These are phyloP conservation scores for Osmerus eperlanus DNA, from an alignment of 2,113 vertebrate genomes.

Conservation along the genomic window DNA sequence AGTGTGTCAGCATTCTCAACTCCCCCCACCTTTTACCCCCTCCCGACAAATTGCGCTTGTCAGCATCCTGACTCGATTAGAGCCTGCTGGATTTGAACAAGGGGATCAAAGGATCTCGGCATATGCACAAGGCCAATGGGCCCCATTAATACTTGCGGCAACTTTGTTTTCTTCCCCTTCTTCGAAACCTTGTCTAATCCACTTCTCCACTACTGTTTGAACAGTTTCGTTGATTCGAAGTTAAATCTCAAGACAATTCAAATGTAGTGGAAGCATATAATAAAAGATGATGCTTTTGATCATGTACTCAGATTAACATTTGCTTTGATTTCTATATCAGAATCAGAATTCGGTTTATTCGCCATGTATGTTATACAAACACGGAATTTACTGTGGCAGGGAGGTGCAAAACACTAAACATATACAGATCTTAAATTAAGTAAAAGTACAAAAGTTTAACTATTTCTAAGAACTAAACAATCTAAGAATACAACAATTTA, in stretches of 20 bases:
- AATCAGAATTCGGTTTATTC: too few relatives aligned
- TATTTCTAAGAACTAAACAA: too few relatives aligned
- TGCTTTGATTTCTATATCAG: too few relatives aligned
- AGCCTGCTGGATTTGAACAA: slow-evolving; percentile 38
- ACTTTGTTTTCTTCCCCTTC: slow-evolving; percentile 35
- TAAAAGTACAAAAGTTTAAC: too few relatives aligned
- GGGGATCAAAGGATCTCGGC: slow-evolving; percentile 51
- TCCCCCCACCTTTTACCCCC: slow-evolving; percentile 22
- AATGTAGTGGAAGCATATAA: not conserved
- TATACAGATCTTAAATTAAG: too few relatives aligned
- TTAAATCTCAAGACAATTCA: not conserved
- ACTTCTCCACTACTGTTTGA: not conserved
- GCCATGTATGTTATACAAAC: too few relatives aligned
- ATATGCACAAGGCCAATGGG: slow-evolving; percentile 33
- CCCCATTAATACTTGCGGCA: slow-evolving; percentile 24
- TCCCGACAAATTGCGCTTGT: slow-evolving; percentile 42
- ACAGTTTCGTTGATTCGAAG: not conserved
- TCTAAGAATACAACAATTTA: too few relatives aligned
- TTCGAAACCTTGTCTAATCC: slow-evolving; percentile 35
- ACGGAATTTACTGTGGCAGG: too few relatives aligned
- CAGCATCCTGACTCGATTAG: slow-evolving; percentile 47
- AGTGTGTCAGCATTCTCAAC: slow-evolving; percentile 7
- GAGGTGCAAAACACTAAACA: too few relatives aligned
- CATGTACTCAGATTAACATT: too few relatives aligned
- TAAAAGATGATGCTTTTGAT: too few relatives aligned